Evolutionary conservation across 2,797 vertebrate species (phyloP).

Genomic region (Peromyscus aztecus): DNA sequence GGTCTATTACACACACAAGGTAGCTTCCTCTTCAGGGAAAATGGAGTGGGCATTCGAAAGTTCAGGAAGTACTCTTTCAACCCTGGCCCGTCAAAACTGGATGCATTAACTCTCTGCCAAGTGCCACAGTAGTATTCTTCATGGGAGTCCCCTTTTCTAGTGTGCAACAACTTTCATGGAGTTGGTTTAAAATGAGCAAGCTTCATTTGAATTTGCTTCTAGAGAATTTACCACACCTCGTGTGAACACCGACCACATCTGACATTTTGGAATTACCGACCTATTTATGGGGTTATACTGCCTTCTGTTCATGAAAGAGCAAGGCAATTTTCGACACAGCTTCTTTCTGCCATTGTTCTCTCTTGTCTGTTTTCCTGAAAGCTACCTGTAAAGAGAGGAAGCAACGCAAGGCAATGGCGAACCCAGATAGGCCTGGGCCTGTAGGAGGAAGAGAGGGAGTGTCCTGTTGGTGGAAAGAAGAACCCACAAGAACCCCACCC

Average conservation of each 20-base stretch:
- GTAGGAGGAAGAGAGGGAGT: not conserved
- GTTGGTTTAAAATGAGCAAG: constrained; percentile 60
- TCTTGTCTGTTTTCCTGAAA: constrained; percentile 50
- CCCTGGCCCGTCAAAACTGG: not conserved
- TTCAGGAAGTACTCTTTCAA: not conserved
- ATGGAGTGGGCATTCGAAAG: not conserved
- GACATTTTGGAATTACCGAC: constrained; percentile 74
- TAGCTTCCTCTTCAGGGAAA: not conserved
- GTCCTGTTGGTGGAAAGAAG: not conserved
- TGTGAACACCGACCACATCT: constrained; percentile 34
- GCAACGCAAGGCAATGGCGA: not conserved
- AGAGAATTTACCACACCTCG: constrained; percentile 51
- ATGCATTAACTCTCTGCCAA: not conserved
- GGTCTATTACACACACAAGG: not conserved
- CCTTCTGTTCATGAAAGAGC: constrained; percentile 68
- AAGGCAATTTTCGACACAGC: constrained; percentile 69
- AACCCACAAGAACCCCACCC: not conserved
- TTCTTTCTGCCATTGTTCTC: not conserved
- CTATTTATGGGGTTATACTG: constrained; percentile 60
- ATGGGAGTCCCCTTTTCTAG: not conserved
- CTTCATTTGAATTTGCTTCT: constrained; percentile 42
- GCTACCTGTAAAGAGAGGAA: not conserved
- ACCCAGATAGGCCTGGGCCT: not conserved
- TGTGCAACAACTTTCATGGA: constrained; percentile 65
- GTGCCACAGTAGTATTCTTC: not conserved